Conservation (phyloP, 23 tunicate genomes). For the Pegea sp. region DNA sequence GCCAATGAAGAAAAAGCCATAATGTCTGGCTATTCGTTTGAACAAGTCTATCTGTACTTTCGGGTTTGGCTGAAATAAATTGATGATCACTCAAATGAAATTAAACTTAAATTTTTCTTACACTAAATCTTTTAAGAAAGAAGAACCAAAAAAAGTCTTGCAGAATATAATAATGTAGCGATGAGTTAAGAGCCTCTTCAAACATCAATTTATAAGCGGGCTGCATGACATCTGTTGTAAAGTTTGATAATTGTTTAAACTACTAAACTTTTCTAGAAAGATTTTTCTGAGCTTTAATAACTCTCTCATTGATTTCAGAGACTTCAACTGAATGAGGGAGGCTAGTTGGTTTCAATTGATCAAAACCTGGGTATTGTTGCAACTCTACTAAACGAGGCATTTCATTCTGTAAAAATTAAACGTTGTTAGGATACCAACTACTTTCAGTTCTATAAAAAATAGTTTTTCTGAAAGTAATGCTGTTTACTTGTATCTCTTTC, state of each 20-base stretch:
- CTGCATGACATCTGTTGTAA: too few species aligned
- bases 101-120: slow-evolving; percentile 6
- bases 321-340: slow-evolving; percentile 62
- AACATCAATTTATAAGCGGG: slow-evolving; percentile 16
- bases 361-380: slow-evolving; percentile 78
- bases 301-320: slow-evolving; percentile 30
- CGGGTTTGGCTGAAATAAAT: slow-evolving; percentile 24
- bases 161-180: too few species aligned
- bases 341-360: slow-evolving; percentile 7
- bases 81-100: not conserved
- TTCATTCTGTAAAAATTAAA: slow-evolving; percentile 12
- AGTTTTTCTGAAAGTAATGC: too few species aligned
- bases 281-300: slow-evolving; percentile 40
- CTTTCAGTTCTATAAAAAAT: not conserved
- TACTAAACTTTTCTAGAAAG: slow-evolving; percentile 20
- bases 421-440: not conserved
- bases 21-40: slow-evolving; percentile 38
- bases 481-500: too few species aligned
- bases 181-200: too few species aligned
- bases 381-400: slow-evolving; percentile 65
- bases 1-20: slow-evolving; percentile 16
- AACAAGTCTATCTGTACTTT: slow-evolving; percentile 36
- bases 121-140: slow-evolving; percentile 52
- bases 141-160: slow-evolving; percentile 86
- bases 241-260: too few species aligned